Percentiles rank a stretch among this genome's conserved stretches.
phyloP scores from a whole-genome alignment of 2,888 invertebrate species.

The Norana najaformis region DNA sequence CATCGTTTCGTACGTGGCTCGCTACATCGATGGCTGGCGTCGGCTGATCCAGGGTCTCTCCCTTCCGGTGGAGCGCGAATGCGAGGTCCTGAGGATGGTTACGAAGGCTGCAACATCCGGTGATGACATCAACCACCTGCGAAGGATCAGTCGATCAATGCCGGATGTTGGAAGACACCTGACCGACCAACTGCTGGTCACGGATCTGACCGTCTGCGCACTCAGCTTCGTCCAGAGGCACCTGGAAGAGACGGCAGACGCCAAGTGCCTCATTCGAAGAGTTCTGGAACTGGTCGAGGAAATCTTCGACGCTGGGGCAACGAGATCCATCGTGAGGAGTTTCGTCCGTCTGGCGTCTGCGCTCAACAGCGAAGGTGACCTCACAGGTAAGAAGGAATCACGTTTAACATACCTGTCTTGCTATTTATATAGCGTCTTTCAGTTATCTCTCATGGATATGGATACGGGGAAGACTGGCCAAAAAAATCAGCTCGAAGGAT shows the following conservation, averaged over 20 bases:
- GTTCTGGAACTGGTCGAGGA: neutral
- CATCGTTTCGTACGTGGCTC: neutral
- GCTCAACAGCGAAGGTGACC: neutral
- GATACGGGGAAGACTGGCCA: no score
- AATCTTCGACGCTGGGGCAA: neutral
- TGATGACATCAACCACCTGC: neutral
- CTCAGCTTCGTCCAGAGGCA: neutral
- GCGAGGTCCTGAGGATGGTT: constrained; percentile 7
- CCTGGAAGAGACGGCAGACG: neutral
- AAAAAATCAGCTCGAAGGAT: no score
- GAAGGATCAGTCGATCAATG: neutral
- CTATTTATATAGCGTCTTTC: no score
- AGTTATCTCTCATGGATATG: no score
- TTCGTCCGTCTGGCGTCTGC: neutral
- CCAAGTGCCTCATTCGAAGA: neutral
- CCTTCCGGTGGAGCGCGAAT: neutral
- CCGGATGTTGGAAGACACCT: neutral
- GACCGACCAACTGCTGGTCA: neutral
- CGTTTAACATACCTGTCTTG: neutral
- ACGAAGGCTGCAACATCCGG: neutral
- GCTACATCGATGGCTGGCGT: neutral
- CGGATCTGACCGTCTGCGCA: constrained; percentile 8
- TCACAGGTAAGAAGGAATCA: constrained; percentile 2
- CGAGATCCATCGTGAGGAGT: neutral
- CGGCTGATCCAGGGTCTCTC: constrained; percentile 9